Base-by-base conservation (phyloP, 2,888 invertebrate genomes). In the Drosophila nr. perissopoda region DNA sequence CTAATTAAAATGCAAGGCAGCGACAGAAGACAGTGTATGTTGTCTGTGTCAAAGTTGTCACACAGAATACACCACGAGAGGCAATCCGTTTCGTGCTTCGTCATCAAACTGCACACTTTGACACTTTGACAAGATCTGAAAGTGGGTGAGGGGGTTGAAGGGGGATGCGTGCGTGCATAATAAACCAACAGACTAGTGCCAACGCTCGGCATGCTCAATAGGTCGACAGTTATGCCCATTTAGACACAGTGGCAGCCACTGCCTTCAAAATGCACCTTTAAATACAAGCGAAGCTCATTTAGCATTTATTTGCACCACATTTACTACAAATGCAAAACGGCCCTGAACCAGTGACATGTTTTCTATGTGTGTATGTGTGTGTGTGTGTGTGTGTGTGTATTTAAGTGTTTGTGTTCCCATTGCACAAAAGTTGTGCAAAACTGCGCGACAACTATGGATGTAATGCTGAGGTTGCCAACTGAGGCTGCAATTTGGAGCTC, bases 261-360 rank as follows among this genome's bases (percentile, higher is more conserved):
- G 48, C 58, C 62, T 57, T 48, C 63, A 82, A 76, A 68, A 69
- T 63, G 29, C 76, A 64, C 61, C 74, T 87, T 79, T 79, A 85
- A 73, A 83, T 64, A 58, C 67, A 69, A 61, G 16, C 45, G 10
- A 18, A 42, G 45, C 69, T 62, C 69, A 66, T 68, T 66, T 53
- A 34, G 66, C 82, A 87, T 83, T 65, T 59, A 75, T 89, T 89
- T 84, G 60, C 79, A 58, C 34, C 65, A 73, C 80, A 56, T 71
- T 74, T 69, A n/a, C 64, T 58, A 70, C 61, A 69, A 76, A 72
- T 64, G 83, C 62, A 66, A 64, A 57, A 61, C 69, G 89, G 57
- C 87, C 90, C 84, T 89, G 87, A 87, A 88, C 90, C 79, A 87
- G 81, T 87, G 83, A 90, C 86, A 87, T 87, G 77, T 88, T 88